These are phyloP conservation scores for Chrysochloris asiatica DNA, from an alignment of 2,113 vertebrate genomes.

Conservation along the genomic window DNA sequence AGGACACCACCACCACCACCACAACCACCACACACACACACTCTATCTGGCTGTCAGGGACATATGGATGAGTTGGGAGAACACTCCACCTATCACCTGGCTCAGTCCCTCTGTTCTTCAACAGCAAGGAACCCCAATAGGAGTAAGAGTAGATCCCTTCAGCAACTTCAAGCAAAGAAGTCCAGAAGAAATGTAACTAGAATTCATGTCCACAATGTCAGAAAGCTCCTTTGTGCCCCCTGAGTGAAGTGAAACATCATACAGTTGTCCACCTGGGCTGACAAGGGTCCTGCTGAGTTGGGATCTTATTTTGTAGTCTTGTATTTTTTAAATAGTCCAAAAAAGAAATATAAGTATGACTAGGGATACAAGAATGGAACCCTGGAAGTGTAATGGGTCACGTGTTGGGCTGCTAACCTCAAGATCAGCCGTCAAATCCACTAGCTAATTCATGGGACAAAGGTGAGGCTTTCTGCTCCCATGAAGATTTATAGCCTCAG, in stretches of 20 bases:
- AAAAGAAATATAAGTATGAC: no score
- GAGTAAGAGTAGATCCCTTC: neutral
- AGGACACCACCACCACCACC: no score
- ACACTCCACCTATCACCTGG: fast-evolving
- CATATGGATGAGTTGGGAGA: fast-evolving
- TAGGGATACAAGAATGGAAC: neutral
- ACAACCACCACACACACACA: no score
- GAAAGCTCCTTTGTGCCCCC: neutral
- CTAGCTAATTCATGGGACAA: no score
- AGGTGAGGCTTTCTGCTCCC: no score
- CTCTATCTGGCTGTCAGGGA: neutral
- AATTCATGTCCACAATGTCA: neutral
- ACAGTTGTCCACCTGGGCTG: neutral
- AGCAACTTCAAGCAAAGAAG: neutral
- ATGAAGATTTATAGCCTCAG: no score
- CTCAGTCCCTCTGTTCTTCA: neutral
- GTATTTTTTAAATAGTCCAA: neutral
- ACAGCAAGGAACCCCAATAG: neutral
- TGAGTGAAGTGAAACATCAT: neutral
- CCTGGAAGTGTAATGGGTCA: no score
- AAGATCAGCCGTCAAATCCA: no score
- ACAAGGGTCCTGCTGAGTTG: neutral
- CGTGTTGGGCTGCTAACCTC: no score
- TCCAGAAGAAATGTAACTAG: neutral
- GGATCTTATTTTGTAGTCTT: neutral